Evolutionary conservation across 64 coral and sea anemone species (phyloP).

Genomic region (Dendrophyllia cribrosa): DNA sequence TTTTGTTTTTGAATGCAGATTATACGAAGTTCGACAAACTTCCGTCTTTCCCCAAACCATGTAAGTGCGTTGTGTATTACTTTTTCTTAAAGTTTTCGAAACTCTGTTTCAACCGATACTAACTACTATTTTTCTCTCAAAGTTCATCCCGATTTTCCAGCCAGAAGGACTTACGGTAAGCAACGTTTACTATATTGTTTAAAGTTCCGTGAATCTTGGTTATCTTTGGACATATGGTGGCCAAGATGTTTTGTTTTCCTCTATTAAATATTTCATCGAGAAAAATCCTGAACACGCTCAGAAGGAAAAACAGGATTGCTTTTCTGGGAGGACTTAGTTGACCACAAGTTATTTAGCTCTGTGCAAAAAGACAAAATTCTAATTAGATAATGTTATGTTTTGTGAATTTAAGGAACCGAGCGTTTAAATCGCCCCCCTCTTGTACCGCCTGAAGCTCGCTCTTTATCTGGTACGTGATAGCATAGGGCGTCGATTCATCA

Average conservation of each 20-base stretch:
- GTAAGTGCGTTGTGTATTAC: neutral
- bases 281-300: too few species aligned
- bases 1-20: neutral
- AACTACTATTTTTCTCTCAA: neutral
- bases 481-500: neutral
- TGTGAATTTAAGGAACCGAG: too few species aligned
- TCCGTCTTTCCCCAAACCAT: neutral
- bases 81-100: neutral
- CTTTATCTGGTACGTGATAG: neutral
- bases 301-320: too few species aligned
- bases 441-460: neutral
- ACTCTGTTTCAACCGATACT: neutral
- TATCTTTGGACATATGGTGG: too few species aligned
- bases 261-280: too few species aligned
- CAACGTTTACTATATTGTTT: neutral
- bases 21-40: neutral
- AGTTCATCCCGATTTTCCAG: neutral
- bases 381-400: too few species aligned
- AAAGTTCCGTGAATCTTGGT: too few species aligned
- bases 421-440: neutral
- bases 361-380: too few species aligned
- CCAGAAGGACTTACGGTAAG: conserved; percentile 1
- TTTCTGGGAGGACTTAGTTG: too few species aligned
- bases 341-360: too few species aligned
- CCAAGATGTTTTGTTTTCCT: too few species aligned